A percentile compares a stretch with the other conserved stretches of the same genome.
phyloP scores from a whole-genome alignment of 1,140 invertebrate genomes.

The Anthonomus grandis region DNA sequence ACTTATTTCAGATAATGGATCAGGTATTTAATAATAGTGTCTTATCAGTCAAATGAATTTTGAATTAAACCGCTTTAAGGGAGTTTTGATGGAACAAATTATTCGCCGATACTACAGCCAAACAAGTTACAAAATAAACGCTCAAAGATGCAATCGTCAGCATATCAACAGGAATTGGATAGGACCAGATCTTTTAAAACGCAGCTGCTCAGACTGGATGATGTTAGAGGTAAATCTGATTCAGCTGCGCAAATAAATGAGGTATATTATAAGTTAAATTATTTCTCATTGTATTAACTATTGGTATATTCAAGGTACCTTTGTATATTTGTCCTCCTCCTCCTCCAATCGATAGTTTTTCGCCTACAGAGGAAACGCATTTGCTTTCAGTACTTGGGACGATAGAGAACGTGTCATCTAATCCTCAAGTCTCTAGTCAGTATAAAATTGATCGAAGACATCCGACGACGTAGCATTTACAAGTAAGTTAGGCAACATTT shows the following conservation, averaged over 20 bases:
- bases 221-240: conserved; percentile 48
- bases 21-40: conserved; percentile 29
- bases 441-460: conserved; percentile 11
- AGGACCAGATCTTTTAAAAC: conserved; percentile 37
- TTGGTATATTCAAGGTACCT: conserved; percentile 41
- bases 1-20: conserved; percentile 64
- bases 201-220: conserved; percentile 44
- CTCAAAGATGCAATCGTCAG: conserved; percentile 48
- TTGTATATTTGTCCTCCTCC: conserved; percentile 53
- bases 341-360: conserved; percentile 49
- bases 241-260: conserved; percentile 38
- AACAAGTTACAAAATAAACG: conserved; percentile 49
- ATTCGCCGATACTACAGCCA: conserved; percentile 49
- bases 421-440: conserved; percentile 7
- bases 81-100: conserved; percentile 42
- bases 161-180: conserved; percentile 44
- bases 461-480: conserved; percentile 26
- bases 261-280: too few relatives aligned
- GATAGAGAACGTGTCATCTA: conserved; percentile 12
- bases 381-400: conserved; percentile 38
- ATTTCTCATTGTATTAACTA: too few relatives aligned
- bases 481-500: conserved; percentile 5
- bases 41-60: neutral
- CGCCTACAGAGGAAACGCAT: conserved; percentile 55
- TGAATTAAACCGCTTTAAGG: conserved; percentile 10